These are phyloP conservation scores for Austrolebias charrua DNA, from an alignment of 2,797 vertebrate species.

Conservation along the genomic window DNA sequence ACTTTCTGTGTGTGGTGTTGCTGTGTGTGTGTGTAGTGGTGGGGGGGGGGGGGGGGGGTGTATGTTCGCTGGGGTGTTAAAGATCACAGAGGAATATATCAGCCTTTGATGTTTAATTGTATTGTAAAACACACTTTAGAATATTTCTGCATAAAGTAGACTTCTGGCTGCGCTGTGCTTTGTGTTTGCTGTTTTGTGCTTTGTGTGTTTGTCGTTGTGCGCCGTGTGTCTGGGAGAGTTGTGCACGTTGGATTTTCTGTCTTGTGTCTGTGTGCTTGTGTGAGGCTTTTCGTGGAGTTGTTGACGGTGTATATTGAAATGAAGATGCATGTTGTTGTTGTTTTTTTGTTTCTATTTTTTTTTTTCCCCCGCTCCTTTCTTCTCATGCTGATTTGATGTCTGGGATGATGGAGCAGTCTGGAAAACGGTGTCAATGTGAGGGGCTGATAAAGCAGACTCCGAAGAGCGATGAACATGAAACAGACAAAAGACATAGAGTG, in stretches of 20 bases:
- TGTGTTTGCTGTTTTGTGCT: conserved; percentile 73
- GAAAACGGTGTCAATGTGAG: conserved; percentile 69
- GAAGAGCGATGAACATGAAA: conserved; percentile 59
- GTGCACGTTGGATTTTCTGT: conserved; percentile 41
- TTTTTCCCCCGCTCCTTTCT: conserved; percentile 54
- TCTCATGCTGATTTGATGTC: conserved; percentile 70
- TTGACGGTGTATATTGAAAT: conserved; percentile 73
- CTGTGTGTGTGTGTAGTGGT: conserved; percentile 41
- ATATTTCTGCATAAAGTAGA: conserved; percentile 83
- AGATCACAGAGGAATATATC: conserved; percentile 84
- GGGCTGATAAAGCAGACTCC: conserved; percentile 67
- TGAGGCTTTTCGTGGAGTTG: conserved; percentile 67
- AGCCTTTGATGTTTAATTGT: conserved; percentile 86
- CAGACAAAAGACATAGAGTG: conserved; percentile 29
- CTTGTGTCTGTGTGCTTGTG: conserved; percentile 64
- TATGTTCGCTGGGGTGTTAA: conserved; percentile 80
- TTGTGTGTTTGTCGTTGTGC: conserved; percentile 69
- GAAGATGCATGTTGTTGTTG: conserved; percentile 59
- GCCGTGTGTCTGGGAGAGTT: conserved; percentile 55
- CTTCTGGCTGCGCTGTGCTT: conserved; percentile 75
- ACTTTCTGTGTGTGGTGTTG: conserved; percentile 71
- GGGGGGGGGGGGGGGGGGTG: conserved; percentile 24
- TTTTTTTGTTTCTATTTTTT: conserved; percentile 47
- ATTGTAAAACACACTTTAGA: conserved; percentile 86
- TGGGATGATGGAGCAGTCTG: conserved; percentile 70